Base-by-base conservation (phyloP, 2,797 vertebrate genomes). In the Dromococcyx pavoninus region DNA sequence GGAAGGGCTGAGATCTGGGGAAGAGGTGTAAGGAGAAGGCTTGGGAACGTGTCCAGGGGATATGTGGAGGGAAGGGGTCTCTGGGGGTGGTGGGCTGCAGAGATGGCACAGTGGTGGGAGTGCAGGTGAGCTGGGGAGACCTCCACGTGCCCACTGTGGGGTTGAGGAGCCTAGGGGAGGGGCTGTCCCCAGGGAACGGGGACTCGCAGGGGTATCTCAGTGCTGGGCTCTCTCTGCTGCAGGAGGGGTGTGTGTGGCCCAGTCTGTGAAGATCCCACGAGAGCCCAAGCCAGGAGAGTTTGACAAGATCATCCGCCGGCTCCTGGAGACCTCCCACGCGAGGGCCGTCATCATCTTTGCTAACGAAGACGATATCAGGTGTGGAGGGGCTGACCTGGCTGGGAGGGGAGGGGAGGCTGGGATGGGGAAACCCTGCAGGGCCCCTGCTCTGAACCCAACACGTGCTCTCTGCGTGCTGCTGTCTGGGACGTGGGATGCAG, bases 361-460 rank as follows among this genome's bases (percentile, higher is more conserved):
- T 91, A 99, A 98, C 1, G 99, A 99, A 94, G 99, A 99, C 4
- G 99, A 99, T 35, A 99, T 99, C 98, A 99, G 98, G 99, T 99
- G 89, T 2, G 76, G 46, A 65, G 89, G 56, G 62, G 77, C 66
- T 0, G 13, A 25, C 46, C 53, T 51, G 77, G 21, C 69, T 7
- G 30, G 28, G 37, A 43, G 33, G 32, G 19, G 53, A 61, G 30
- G 32, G 19, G 53, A 61, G 30, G 17, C 46, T 67, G 43, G 33
- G 39, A 10, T 41, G 23, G 19, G 17, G 33, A 23, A 2, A 28
- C 4, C 1, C 53, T 22, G 35, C 32, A 13, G 78, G 67, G 28
- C 24, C 30, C 39, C 44, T 46, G 44, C 44, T 4, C 44, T 41
- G 39, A 10, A 41, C 44, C 61, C 4, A 4, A 6, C 0, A 0